Percentiles rank a stretch among this genome's conserved stretches.
These are phyloP conservation scores for Drosophila paranaensis DNA, from an alignment of 2,888 invertebrate genomes.

Conservation along the genomic window DNA sequence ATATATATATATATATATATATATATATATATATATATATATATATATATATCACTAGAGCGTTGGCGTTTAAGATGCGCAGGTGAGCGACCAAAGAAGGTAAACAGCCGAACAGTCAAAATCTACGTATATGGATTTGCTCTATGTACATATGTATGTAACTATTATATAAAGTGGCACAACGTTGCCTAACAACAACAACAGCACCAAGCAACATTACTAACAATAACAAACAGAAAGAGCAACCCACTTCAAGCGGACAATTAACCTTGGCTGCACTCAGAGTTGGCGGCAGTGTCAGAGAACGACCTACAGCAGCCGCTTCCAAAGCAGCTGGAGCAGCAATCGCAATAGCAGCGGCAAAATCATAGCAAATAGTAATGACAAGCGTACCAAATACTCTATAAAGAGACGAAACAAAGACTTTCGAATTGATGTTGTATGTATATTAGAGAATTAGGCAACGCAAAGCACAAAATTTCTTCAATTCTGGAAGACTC, in stretches of 20 bases:
- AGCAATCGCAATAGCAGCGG: conserved; percentile 8
- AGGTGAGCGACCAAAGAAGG: conserved; percentile 74
- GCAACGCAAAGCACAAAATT: too few species aligned
- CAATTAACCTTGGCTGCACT: conserved; percentile 79
- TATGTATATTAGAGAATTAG: background rate
- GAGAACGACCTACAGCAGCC: conserved; percentile 73
- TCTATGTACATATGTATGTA: conserved; percentile 38
- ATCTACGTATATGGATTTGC: conserved; percentile 29
- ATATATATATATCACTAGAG: background rate
- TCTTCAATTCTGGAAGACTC: background rate
- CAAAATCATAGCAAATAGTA: conserved; percentile 25
- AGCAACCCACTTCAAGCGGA: conserved; percentile 65
- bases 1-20: background rate
- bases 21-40: background rate
- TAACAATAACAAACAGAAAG: conserved; percentile 9
- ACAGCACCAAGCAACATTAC: conserved; percentile 1
- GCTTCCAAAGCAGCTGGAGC: conserved; percentile 20
- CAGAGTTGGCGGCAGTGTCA: conserved; percentile 72
- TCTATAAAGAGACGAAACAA: conserved; percentile 9
- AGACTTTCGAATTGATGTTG: background rate
- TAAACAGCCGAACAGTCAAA: conserved; percentile 67
- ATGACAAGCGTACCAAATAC: conserved; percentile 36
- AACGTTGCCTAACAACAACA: conserved; percentile 45
- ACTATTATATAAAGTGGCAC: conserved; percentile 50
- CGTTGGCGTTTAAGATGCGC: conserved; percentile 69